Evolutionary conservation across 1,140 invertebrate species (phyloP), one percentile per base, ranked within the genome.

Genomic region (Pseudomyrmex pallidus): DNA sequence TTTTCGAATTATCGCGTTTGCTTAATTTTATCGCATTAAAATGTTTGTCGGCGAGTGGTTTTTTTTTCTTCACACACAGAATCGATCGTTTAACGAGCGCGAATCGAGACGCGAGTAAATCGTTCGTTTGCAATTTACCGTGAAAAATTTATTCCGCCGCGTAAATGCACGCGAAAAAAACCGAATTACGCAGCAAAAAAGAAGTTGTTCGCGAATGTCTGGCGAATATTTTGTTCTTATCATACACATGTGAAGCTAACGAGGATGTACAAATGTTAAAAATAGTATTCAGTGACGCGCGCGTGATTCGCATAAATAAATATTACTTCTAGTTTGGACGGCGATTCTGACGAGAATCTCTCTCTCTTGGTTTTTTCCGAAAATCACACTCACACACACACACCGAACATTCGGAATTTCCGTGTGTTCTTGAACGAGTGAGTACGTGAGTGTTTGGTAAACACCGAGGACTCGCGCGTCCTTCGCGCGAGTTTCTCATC

Each of bases 61-160:
- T 56, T 17, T 12, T 15, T 72, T 72, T n/a, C n/a, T 72, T 72
- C 17, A 80, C 9, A n/a, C 50, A 22, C 25, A 25, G 10, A 17
- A 2, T 12, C 12, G 44, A 70, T 61, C 66, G 22, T n/a, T 80
- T 72, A 48, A 70, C 10, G 20, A 70, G 48, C 59, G 59, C 70
- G 25, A 54, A 68, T 68, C 17, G 54, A 62, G 35, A 57, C 22
- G 15, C 20, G n/a, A 46, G 20, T 64, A 44, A 54, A 66, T 56
- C 25, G n/a, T 15, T 15, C 22, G n/a, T 9, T 54, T 35, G 44
- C 13, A 44, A 56, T 70, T 70, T 46, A 59, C 15, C 10, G 44
- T 44, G 46, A 72, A 70, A 72, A 70, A 72, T 35, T 70, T 78
- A 78, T 78, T 78, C 50, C 72, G n/a, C n/a, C 54, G 17, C 17